Conservation (phyloP, 2,888 invertebrate genomes). For the Colletes collaris region DNA sequence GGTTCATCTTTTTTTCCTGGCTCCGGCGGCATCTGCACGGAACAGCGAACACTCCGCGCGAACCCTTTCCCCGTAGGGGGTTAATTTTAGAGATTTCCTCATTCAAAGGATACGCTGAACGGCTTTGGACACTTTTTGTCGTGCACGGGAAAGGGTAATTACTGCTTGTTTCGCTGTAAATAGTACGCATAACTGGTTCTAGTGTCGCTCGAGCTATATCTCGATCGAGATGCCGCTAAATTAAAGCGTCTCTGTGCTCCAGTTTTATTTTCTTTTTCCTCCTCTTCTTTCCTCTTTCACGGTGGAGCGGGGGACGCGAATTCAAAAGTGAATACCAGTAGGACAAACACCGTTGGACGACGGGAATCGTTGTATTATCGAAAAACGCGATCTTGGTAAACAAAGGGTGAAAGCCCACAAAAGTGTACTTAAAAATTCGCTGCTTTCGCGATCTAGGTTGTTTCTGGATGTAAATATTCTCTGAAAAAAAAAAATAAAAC, state of each 20-base stretch:
- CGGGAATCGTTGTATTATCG: too few relatives aligned
- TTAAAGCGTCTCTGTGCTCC: constrained; percentile 14
- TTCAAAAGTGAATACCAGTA: background rate
- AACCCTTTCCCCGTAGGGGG: constrained; percentile 66
- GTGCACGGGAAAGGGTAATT: constrained; percentile 33
- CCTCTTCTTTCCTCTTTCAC: background rate
- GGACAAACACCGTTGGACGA: too few relatives aligned
- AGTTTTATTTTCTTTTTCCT: background rate
- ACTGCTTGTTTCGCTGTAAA: constrained; percentile 28
- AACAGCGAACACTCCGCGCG: constrained; percentile 65
- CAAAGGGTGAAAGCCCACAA: too few relatives aligned
- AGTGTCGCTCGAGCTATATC: constrained; percentile 1
- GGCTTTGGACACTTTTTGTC: constrained; percentile 67
- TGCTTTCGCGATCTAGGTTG: too few relatives aligned
- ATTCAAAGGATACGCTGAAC: constrained; percentile 61
- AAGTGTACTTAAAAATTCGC: too few relatives aligned
- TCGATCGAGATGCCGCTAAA: constrained; percentile 11
- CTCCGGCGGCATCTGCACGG: constrained; percentile 69
- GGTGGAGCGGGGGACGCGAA: background rate
- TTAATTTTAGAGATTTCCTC: constrained; percentile 73
- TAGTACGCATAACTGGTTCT: constrained; percentile 33
- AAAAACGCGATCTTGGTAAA: too few relatives aligned
- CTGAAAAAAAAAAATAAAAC: background rate
- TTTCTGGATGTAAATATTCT: too few relatives aligned
- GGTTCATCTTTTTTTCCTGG: constrained; percentile 64